Evolutionary conservation across 2,113 vertebrate genomes (phyloP).

Genomic region (Enhydra lutris): DNA sequence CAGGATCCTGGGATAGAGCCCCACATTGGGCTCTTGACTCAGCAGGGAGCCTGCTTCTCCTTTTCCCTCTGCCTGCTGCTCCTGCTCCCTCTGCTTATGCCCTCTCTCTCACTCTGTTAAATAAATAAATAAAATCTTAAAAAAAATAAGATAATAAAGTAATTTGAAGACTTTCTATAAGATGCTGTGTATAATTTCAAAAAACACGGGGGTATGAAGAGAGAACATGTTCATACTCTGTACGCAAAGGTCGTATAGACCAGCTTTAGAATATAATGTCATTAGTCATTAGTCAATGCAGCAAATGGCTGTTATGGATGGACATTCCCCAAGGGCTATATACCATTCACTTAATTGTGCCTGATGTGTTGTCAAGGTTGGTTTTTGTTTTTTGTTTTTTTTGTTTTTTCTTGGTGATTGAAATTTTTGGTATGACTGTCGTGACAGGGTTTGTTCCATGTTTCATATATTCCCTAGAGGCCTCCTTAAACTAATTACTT

Average conservation of each 20-base stretch:
- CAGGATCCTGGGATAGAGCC: background rate
- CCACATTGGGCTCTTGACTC: too few species aligned
- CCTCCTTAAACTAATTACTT: conserved; percentile 9
- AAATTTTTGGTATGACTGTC: background rate
- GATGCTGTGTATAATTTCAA: background rate
- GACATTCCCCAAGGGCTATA: background rate
- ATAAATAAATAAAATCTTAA: background rate
- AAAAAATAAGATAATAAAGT: background rate
- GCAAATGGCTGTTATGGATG: too few species aligned
- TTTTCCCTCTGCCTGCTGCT: background rate
- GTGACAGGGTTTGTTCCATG: background rate
- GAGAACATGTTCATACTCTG: background rate
- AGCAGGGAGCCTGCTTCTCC: background rate
- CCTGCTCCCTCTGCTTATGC: too few species aligned
- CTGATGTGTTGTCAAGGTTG: background rate
- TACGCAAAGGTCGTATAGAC: background rate
- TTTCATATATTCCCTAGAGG: background rate
- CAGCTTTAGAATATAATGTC: background rate
- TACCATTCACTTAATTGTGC: background rate
- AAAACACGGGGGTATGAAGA: background rate
- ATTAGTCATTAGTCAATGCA: background rate
- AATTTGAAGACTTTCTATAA: background rate
- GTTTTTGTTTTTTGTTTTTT: background rate
- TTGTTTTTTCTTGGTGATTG: background rate
- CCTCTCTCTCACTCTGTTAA: background rate